These are phyloP conservation scores for Rotaria magnacalcarata DNA, from an alignment of 2,888 invertebrate species.

Conservation along the genomic window DNA sequence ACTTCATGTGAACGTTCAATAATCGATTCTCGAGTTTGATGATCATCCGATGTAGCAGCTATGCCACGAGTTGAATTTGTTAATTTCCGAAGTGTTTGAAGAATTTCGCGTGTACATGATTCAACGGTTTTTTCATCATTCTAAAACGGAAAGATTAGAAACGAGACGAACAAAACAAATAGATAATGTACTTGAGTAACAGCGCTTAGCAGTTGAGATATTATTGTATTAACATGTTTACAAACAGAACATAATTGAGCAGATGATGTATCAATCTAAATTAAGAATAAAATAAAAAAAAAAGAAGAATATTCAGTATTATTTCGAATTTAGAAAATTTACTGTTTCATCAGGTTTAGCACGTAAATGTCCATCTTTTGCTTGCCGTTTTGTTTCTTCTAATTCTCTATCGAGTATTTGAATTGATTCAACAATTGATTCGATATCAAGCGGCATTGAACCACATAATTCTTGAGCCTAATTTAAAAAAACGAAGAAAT, in stretches of 20 bases:
- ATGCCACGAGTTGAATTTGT: slow-evolving; percentile 73
- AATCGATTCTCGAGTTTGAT: slow-evolving; percentile 61
- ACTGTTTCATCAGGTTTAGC: slow-evolving; percentile 81
- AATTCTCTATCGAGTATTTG: slow-evolving; percentile 75
- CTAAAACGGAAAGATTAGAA: slow-evolving; percentile 48
- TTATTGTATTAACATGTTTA: slow-evolving; percentile 50
- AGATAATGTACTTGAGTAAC: slow-evolving; percentile 66
- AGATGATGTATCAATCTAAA: neutral
- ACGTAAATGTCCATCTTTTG: slow-evolving; percentile 68
- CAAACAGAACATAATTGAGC: slow-evolving; percentile 19
- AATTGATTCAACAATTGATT: slow-evolving; percentile 75
- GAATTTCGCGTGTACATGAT: slow-evolving; percentile 75
- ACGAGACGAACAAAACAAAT: neutral
- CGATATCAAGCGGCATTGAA: slow-evolving; percentile 67
- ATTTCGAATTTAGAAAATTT: slow-evolving; percentile 59
- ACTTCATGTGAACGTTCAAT: slow-evolving; percentile 71
- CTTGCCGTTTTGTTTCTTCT: slow-evolving; percentile 73
- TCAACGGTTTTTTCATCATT: slow-evolving; percentile 76
- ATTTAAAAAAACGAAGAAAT: neutral
- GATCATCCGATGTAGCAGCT: slow-evolving; percentile 59
- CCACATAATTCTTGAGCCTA: slow-evolving; percentile 72
- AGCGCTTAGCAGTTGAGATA: slow-evolving; percentile 79
- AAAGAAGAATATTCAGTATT: no score
- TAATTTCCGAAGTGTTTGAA: slow-evolving; percentile 71
- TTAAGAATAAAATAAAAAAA: neutral